Evolutionary conservation across 2,797 vertebrate species (phyloP).

Genomic region (Thripadectes ignobilis): DNA sequence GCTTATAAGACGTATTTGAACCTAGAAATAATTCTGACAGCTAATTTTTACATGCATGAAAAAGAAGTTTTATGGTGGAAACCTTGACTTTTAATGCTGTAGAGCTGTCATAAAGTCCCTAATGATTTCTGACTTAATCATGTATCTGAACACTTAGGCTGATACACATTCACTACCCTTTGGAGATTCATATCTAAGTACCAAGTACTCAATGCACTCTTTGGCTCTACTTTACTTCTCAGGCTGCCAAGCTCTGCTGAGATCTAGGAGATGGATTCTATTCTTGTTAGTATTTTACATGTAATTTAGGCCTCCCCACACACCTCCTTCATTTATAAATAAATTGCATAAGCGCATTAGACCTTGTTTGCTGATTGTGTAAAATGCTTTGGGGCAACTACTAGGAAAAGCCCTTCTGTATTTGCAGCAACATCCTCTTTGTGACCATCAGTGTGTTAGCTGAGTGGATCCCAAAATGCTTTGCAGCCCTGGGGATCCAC

Average conservation of each 20-base stretch:
- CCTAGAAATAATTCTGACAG: slow-evolving; percentile 31
- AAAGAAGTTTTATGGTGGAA: slow-evolving; percentile 5
- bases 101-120: not conserved
- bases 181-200: not conserved
- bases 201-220: not conserved
- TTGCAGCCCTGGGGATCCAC: not conserved
- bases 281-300: not conserved
- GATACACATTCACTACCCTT: not conserved
- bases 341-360: not conserved
- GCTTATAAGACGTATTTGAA: not conserved
- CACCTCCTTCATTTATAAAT: not conserved
- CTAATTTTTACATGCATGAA: not conserved
- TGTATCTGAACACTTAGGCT: not conserved
- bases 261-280: not conserved
- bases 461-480: not conserved
- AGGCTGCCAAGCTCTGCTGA: not conserved
- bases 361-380: not conserved
- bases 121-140: slow-evolving; percentile 25
- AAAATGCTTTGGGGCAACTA: not conserved
- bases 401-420: not conserved
- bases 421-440: not conserved
- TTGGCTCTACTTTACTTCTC: not conserved
- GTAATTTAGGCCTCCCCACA: not conserved
- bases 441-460: not conserved
- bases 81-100: slow-evolving; percentile 3